phyloP scores from a whole-genome alignment of 2,797 vertebrate genomes.

The Varecia variegata region DNA sequence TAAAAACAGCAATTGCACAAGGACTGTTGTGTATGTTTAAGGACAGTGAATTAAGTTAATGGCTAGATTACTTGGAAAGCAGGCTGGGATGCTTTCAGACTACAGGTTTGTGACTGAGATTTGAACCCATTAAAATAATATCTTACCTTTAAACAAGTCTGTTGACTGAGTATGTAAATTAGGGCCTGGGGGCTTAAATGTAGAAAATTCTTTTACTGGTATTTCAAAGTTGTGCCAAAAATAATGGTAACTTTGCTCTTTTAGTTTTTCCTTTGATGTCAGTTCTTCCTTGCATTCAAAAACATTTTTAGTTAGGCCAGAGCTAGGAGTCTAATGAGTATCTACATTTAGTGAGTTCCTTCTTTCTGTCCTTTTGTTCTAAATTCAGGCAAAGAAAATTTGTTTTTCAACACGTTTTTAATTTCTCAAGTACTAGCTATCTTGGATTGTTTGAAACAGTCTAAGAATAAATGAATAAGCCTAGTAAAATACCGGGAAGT shows the following conservation, averaged over 20 bases:
- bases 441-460: neutral
- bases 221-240: constrained; percentile 53
- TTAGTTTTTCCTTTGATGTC: constrained; percentile 31
- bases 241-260: neutral
- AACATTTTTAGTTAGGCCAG: constrained; percentile 2
- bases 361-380: constrained; percentile 5
- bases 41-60: neutral
- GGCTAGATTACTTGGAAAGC: neutral
- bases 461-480: constrained; percentile 21
- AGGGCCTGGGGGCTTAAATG: neutral
- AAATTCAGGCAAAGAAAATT: neutral
- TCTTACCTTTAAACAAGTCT: constrained; percentile 33
- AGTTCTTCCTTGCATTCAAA: neutral
- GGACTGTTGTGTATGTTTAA: neutral
- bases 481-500: neutral
- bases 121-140: constrained; percentile 12
- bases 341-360: neutral
- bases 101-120: neutral
- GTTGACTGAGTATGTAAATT: neutral
- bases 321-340: neutral
- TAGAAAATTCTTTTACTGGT: neutral
- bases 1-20: neutral
- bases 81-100: neutral
- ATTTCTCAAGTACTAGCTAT: neutral
- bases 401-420: neutral